Percentiles rank a stretch among this genome's conserved stretches.
Evolutionary conservation across 1,140 invertebrate species (phyloP).

Genomic region (Drosophila tsacasi): DNA sequence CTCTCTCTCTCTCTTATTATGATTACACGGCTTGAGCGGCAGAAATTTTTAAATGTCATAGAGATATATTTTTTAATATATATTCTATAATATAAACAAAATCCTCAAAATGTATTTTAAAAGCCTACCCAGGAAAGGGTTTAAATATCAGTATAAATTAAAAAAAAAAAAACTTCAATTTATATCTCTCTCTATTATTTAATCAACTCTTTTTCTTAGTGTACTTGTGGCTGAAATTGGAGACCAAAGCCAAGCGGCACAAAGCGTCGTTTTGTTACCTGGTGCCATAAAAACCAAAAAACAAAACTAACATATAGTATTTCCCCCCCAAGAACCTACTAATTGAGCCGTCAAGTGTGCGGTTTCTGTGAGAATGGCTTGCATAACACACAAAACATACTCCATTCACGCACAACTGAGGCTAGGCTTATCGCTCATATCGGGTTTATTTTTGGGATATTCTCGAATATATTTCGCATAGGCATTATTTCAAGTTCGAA

Average conservation of each 20-base stretch:
- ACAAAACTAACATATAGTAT: neutral
- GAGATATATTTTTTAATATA: too few relatives aligned
- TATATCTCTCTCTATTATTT: too few relatives aligned
- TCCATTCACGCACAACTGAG: too few relatives aligned
- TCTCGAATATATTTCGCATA: neutral
- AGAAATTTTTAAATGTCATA: too few relatives aligned
- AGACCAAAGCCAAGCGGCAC: conserved; percentile 6
- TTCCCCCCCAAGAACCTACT: conserved; percentile 2
- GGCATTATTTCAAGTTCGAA: neutral
- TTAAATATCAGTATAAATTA: neutral
- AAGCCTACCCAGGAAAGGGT: neutral
- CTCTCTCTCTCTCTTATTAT: too few relatives aligned
- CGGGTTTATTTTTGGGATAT: neutral
- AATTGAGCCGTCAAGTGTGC: conserved; percentile 41
- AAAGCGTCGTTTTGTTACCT: conserved; percentile 29
- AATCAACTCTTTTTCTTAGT: neutral
- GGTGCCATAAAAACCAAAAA: neutral
- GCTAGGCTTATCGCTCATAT: neutral
- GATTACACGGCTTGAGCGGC: too few relatives aligned
- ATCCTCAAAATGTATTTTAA: too few relatives aligned
- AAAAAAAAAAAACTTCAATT: neutral
- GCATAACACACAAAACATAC: neutral
- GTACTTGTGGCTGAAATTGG: conserved; percentile 6
- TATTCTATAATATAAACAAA: too few relatives aligned
- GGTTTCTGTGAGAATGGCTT: conserved; percentile 3